A percentile compares a stretch with the other conserved stretches of the same genome.
These are phyloP conservation scores for Leucophenga montana DNA, from an alignment of 2,888 invertebrate species.

Conservation along the genomic window DNA sequence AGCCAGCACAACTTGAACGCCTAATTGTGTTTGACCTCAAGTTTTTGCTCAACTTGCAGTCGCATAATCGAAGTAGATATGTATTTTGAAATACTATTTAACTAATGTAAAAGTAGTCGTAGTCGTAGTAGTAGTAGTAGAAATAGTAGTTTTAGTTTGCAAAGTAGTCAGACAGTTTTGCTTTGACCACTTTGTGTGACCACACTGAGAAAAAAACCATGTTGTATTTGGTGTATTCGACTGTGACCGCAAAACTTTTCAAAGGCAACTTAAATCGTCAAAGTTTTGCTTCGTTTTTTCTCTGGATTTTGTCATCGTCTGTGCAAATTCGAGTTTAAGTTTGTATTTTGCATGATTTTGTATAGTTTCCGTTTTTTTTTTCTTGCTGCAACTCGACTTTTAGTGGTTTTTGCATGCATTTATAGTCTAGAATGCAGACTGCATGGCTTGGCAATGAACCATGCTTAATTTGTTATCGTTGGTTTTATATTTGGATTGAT, in stretches of 20 bases:
- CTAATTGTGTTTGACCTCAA: constrained; percentile 26
- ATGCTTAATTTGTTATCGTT: not conserved
- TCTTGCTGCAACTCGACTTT: no score
- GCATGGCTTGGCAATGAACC: constrained; percentile 32
- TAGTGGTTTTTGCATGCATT: not conserved
- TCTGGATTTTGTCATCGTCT: not conserved
- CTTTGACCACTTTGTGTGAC: constrained; percentile 16
- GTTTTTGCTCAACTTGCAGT: constrained; percentile 2
- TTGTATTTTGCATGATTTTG: constrained; percentile 65
- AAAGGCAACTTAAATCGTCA: constrained; percentile 18
- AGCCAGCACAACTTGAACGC: constrained; percentile 17
- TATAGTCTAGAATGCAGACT: not conserved
- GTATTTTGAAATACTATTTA: no score
- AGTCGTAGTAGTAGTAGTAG: no score
- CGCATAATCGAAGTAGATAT: no score
- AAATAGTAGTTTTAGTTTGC: not conserved
- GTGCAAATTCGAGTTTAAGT: constrained; percentile 62
- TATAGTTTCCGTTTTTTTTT: constrained; percentile 32
- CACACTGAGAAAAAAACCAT: not conserved
- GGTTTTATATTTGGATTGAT: not conserved
- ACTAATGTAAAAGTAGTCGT: not conserved
- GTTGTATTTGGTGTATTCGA: not conserved
- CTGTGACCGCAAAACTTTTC: constrained; percentile 12
- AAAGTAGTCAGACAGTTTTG: constrained; percentile 15
- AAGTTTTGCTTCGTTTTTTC: constrained; percentile 14